These are phyloP conservation scores for Ctenodactylus gundi DNA, from an alignment of 2,113 vertebrate species.

Conservation along the genomic window DNA sequence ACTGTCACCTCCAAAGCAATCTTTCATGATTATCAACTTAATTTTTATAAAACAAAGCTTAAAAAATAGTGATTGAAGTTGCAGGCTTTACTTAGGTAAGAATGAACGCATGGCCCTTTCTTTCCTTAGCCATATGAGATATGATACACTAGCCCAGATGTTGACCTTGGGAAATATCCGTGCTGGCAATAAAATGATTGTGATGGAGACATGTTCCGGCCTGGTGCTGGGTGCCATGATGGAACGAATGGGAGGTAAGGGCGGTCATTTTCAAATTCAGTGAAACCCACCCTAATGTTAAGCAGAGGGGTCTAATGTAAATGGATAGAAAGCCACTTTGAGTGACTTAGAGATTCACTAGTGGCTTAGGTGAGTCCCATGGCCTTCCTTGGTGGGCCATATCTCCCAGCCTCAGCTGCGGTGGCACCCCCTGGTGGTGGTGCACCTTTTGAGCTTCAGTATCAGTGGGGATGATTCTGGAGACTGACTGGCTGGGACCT, in stretches of 20 bases:
- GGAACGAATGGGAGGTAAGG: constrained; percentile 96
- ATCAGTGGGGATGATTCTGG: background rate
- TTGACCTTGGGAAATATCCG: constrained; percentile 94
- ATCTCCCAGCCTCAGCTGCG: background rate
- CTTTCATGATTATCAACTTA: constrained; percentile 15
- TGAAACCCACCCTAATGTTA: background rate
- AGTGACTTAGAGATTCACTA: background rate
- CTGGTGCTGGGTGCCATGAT: constrained; percentile 95
- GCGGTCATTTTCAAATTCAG: background rate
- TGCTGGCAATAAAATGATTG: constrained; percentile 95
- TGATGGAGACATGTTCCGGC: constrained; percentile 96
- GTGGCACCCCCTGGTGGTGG: too few species aligned
- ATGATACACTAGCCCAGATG: constrained; percentile 96
- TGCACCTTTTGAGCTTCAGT: too few species aligned
- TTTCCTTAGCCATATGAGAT: constrained; percentile 91
- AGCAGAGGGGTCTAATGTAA: background rate
- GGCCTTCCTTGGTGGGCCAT: too few species aligned
- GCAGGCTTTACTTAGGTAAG: background rate
- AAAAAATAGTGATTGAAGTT: constrained; percentile 47
- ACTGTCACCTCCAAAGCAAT: constrained; percentile 45
- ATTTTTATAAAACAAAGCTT: constrained; percentile 61
- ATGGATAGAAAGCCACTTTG: background rate
- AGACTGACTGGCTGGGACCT: background rate
- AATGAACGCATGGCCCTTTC: constrained; percentile 32
- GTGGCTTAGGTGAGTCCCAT: background rate